Conservation (phyloP, 2,113 vertebrate species). For the Amphiprion percula region DNA sequence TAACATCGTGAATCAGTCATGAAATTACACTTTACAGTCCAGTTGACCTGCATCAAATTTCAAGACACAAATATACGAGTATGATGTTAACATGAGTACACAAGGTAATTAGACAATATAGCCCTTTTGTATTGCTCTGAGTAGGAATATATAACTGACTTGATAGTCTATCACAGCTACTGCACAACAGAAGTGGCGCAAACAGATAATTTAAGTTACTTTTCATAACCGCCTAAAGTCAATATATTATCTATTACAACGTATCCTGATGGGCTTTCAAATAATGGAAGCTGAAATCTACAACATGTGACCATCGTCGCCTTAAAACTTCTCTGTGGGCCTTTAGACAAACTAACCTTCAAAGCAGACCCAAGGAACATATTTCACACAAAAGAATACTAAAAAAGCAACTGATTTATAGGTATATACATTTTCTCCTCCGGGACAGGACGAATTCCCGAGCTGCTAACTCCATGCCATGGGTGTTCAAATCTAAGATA, state of each 20-base stretch:
- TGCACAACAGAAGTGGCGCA: neutral
- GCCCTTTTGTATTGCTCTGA: neutral
- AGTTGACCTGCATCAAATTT: no score
- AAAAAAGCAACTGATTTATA: neutral
- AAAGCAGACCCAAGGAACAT: neutral
- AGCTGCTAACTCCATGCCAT: conserved; percentile 3
- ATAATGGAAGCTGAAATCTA: neutral
- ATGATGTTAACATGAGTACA: no score
- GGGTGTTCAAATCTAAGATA: neutral
- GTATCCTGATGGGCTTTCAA: no score
- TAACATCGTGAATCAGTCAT: neutral
- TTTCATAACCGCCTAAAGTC: neutral
- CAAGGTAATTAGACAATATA: no score
- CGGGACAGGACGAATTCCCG: conserved; percentile 20
- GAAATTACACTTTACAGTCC: neutral
- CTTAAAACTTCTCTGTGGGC: neutral
- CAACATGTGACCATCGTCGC: neutral
- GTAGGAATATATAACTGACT: neutral
- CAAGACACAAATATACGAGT: no score
- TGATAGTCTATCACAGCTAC: neutral
- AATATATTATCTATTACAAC: neutral
- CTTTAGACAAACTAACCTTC: neutral
- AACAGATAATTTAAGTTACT: neutral
- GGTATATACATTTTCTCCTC: neutral
- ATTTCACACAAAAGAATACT: no score